Evolutionary conservation across 2,113 vertebrate species (phyloP), one percentile per base, ranked within the genome.

Genomic region (Paracanthobrama guichenoti): DNA sequence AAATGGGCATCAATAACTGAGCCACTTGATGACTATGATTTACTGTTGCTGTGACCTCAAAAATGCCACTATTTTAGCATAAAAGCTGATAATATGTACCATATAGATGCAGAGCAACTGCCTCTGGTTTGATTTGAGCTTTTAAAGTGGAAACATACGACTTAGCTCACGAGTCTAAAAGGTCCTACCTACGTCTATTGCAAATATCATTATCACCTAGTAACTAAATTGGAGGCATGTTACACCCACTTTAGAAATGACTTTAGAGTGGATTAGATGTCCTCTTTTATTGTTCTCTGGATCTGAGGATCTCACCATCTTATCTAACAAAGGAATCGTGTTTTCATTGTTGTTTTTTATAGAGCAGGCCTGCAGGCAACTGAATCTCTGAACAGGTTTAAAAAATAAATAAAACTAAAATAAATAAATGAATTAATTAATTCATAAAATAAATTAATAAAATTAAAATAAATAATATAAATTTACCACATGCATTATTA

Each of bases 251-350:
- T 35, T 39, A 35, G 3, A 66, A 35, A 66, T 20, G 28, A 66
- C 64, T 35, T 14, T 35, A 35, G 8, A 67, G 18, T 11, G 11
- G 22, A 60, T n/a, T 60, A 24, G 64, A 35, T 67, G 35, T 69
- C 10, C 66, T 22, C 9, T 69, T n/a, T 42, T 22, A 6, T n/a
- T 42, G 66, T 42, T 39, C 35, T 69, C 66, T 2, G 20, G 66
- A 42, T n/a, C 20, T 42, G 35, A 74, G n/a, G 48, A 75, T 31
- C 16, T 22, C 1, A 1, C 18, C 0, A 86, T 81, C 83, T 79
- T 84, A 53, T 83, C 85, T 73, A 84, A 77, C 22, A 83, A 86
- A 84, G 79, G 28, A 85, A 85, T 84, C 84, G 28, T 16, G 18
- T 66, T 90, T 90, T 85, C 73, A 86, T 53, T 11, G 2, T 59